Conservation (phyloP, 2,797 vertebrate species). For the Enteromius paludinosus region DNA sequence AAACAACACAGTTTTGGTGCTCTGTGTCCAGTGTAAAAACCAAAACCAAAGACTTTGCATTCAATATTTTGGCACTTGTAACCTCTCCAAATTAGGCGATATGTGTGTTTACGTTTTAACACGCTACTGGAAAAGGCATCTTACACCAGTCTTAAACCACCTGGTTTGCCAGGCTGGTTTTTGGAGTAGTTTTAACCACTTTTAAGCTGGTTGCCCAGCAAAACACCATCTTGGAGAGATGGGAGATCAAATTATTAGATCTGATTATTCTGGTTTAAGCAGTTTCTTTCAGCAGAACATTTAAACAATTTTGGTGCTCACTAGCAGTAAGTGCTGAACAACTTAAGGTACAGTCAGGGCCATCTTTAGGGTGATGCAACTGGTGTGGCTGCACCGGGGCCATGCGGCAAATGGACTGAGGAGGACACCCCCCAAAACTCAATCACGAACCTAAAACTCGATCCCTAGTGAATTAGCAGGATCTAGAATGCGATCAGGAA, state of each 20-base stretch:
- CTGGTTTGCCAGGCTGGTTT: background rate
- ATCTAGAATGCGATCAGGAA: too few relatives aligned
- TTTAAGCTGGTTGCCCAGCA: background rate
- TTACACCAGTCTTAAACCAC: background rate
- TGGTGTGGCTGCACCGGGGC: background rate
- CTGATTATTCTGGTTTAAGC: background rate
- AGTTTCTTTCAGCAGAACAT: background rate
- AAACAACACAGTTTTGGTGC: background rate
- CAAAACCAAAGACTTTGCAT: background rate
- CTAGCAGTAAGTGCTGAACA: background rate
- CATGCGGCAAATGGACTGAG: background rate
- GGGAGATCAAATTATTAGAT: background rate
- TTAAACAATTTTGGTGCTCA: background rate
- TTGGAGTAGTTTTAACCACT: background rate
- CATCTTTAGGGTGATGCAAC: background rate
- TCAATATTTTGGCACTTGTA: conserved; percentile 4
- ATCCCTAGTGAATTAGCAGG: background rate
- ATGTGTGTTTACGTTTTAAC: conserved; percentile 9
- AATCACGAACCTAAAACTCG: background rate
- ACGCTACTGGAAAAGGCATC: background rate
- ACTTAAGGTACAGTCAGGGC: background rate
- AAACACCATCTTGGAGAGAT: background rate
- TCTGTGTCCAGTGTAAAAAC: background rate
- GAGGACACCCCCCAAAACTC: background rate
- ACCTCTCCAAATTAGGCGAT: background rate